A percentile compares a stretch with the other conserved stretches of the same genome.
Conservation (phyloP, 2,888 invertebrate species). For the Cartodere bifasciata region DNA sequence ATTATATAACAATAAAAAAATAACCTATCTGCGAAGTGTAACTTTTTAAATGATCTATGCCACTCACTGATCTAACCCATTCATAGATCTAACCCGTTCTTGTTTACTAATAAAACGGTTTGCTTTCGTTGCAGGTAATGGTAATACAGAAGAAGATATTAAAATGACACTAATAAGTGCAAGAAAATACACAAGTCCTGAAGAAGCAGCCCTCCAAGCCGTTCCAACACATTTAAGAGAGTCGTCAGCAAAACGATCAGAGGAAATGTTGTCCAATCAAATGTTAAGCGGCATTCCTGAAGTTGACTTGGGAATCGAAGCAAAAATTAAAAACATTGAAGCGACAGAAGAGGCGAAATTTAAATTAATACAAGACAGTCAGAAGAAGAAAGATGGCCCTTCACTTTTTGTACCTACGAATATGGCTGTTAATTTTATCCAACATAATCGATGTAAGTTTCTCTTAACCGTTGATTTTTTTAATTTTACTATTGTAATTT, state of each 20-base stretch:
- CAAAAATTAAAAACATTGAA: slow-evolving; percentile 97
- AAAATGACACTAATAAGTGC: slow-evolving; percentile 8
- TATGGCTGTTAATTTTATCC: slow-evolving; percentile 97
- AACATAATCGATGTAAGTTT: slow-evolving; percentile 82
- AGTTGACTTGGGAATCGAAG: slow-evolving; percentile 97
- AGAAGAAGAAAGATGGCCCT: slow-evolving; percentile 83
- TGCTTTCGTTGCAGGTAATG: slow-evolving; percentile 30
- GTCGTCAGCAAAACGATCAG: slow-evolving; percentile 77
- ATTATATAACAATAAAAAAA: no score
- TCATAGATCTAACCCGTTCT: no score
- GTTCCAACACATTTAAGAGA: slow-evolving; percentile 82
- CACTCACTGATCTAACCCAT: no score
- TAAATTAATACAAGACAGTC: slow-evolving; percentile 75
- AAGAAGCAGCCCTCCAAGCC: slow-evolving; percentile 72
- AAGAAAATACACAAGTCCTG: slow-evolving; percentile 47
- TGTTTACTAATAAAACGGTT: no score
- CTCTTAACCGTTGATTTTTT: slow-evolving; percentile 1
- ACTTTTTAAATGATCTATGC: no score
- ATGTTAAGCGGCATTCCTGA: slow-evolving; percentile 99
- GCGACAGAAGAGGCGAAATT: slow-evolving; percentile 98
- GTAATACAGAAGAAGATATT: neutral
- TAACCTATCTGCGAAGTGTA: no score
- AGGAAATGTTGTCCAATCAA: slow-evolving; percentile 99
- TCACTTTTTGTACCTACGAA: slow-evolving; percentile 95
- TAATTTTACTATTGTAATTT: neutral